phyloP scores from a whole-genome alignment of 2,113 vertebrate genomes.

The Carassius gibelio region DNA sequence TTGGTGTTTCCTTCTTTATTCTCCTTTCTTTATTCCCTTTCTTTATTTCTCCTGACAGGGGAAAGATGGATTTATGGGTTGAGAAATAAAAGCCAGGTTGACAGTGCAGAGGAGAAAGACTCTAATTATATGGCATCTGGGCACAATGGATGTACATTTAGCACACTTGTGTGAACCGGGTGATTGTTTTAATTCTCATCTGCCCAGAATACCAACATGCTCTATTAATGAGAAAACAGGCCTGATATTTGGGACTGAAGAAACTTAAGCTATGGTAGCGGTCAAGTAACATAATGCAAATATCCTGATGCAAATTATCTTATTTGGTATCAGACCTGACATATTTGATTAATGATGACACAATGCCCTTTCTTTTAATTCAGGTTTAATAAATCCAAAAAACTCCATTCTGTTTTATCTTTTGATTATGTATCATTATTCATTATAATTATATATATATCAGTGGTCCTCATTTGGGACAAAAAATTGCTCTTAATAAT shows the following conservation, averaged over 20 bases:
- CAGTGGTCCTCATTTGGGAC: too few species aligned
- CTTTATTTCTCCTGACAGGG: neutral
- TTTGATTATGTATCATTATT: neutral
- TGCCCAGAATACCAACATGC: neutral
- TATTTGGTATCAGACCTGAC: neutral
- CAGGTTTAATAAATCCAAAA: neutral
- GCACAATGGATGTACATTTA: neutral
- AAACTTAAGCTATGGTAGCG: neutral
- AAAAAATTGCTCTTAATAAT: too few species aligned
- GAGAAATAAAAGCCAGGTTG: constrained; percentile 46
- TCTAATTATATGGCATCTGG: constrained; percentile 38
- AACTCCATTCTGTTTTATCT: neutral
- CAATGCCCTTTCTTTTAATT: neutral
- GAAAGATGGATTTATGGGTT: constrained; percentile 46
- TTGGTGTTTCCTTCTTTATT: constrained; percentile 50
- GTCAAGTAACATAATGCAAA: neutral
- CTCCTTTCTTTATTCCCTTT: constrained; percentile 45
- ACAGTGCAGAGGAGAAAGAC: constrained; percentile 27
- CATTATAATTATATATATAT: neutral
- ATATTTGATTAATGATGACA: constrained; percentile 33
- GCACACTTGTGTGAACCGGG: neutral
- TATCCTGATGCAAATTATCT: neutral
- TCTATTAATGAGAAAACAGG: neutral
- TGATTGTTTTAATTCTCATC: neutral
- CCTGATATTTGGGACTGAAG: neutral